Percentiles rank a stretch among this genome's conserved stretches.
These are phyloP conservation scores for Porites rus DNA, from an alignment of 92 coral and sea anemone genomes.

Conservation along the genomic window DNA sequence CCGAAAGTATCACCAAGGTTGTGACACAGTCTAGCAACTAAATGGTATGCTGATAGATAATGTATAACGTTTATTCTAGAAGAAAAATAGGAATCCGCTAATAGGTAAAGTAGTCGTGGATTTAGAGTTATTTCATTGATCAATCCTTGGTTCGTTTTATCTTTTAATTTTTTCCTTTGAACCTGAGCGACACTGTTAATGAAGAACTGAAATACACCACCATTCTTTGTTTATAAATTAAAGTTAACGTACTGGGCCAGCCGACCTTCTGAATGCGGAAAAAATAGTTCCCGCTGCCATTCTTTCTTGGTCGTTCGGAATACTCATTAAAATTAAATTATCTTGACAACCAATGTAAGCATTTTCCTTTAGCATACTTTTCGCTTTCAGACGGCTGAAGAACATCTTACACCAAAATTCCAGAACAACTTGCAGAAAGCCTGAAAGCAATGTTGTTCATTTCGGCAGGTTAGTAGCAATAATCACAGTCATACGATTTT, in stretches of 20 bases:
- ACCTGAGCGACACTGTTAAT: no score
- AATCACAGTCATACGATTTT: background rate
- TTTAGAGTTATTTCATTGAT: no score
- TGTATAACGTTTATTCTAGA: no score
- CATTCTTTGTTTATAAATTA: background rate
- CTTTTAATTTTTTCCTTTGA: no score
- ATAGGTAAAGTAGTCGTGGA: no score
- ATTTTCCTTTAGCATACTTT: background rate
- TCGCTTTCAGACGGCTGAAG: background rate
- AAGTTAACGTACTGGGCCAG: background rate
- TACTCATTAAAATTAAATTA: background rate
- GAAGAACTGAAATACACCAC: no score
- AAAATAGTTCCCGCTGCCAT: background rate
- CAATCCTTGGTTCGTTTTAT: no score
- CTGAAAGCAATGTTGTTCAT: background rate
- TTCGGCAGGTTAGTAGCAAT: background rate
- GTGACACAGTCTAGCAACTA: no score
- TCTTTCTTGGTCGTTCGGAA: constrained; percentile 2
- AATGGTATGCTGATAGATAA: no score
- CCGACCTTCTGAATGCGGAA: background rate
- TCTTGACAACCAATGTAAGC: background rate
- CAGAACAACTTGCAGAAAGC: background rate
- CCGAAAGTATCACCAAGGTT: no score
- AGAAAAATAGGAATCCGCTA: no score
- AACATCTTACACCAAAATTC: background rate